phyloP scores from a whole-genome alignment of 2,888 invertebrate genomes.

The Leptopilina drosophilae region DNA sequence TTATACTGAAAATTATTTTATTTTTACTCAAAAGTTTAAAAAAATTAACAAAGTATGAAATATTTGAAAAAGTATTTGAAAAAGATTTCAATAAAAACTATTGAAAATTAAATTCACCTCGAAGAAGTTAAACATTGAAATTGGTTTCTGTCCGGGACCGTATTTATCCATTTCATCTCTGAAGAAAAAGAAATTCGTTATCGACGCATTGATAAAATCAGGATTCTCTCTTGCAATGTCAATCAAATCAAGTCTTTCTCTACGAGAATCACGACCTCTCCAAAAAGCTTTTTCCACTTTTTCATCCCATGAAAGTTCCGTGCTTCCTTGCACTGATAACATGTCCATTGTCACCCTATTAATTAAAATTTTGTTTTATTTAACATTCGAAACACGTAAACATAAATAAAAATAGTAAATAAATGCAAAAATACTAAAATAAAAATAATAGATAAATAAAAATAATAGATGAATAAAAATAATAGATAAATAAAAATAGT shows the following conservation, averaged over 20 bases:
- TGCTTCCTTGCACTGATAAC: constrained; percentile 91
- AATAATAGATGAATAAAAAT: too few relatives aligned
- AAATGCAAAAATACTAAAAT: too few relatives aligned
- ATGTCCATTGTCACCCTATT: constrained; percentile 91
- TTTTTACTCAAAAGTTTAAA: too few relatives aligned
- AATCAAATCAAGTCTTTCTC: constrained; percentile 89
- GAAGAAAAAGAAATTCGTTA: constrained; percentile 98
- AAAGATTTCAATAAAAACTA: constrained; percentile 43
- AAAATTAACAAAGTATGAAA: too few relatives aligned
- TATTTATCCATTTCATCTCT: constrained; percentile 89
- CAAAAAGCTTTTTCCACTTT: constrained; percentile 90
- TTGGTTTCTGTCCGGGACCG: constrained; percentile 89
- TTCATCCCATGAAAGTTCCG: constrained; percentile 84
- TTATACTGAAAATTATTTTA: constrained; percentile 85
- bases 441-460: too few relatives aligned
- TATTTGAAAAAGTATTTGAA: too few relatives aligned
- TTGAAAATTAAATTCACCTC: constrained; percentile 81
- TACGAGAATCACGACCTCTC: constrained; percentile 95
- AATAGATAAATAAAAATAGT: too few relatives aligned
- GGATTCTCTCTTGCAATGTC: constrained; percentile 86
- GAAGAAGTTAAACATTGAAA: constrained; percentile 87
- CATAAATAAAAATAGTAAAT: too few relatives aligned
- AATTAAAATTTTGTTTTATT: constrained; percentile 34
- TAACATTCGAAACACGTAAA: too few relatives aligned
- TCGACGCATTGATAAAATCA: constrained; percentile 91